These are phyloP conservation scores for Pangasius mekongensis DNA, from an alignment of 2,797 vertebrate genomes.

Conservation along the genomic window DNA sequence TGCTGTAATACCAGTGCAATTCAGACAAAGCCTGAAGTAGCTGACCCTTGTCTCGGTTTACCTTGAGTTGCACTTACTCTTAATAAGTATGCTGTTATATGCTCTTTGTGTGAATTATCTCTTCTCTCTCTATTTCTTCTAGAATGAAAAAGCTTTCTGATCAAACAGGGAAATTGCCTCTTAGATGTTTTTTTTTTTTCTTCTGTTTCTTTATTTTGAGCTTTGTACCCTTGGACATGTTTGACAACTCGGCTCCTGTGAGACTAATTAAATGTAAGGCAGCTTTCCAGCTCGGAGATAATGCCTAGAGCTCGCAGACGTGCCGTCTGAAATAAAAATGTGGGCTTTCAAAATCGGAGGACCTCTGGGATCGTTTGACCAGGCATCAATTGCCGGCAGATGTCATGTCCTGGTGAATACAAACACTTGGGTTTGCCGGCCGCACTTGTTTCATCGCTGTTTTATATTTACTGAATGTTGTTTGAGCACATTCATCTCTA, in stretches of 20 bases:
- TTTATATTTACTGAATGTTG: background rate
- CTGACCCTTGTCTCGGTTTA: background rate
- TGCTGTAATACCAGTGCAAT: background rate
- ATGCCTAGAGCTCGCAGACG: slow-evolving; percentile 23
- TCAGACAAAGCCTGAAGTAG: background rate
- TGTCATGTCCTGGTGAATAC: slow-evolving; percentile 13
- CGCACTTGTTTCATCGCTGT: background rate
- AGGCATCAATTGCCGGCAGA: slow-evolving; percentile 27
- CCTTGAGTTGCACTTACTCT: background rate
- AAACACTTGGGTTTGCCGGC: background rate
- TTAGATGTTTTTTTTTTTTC: slow-evolving; percentile 1
- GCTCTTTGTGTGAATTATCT: slow-evolving; percentile 3
- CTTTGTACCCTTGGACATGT: slow-evolving; percentile 53
- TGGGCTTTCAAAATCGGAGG: slow-evolving; percentile 31
- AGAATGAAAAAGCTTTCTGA: slow-evolving; percentile 28
- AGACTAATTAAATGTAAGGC: slow-evolving; percentile 59
- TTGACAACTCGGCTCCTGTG: slow-evolving; percentile 56
- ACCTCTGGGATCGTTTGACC: slow-evolving; percentile 45
- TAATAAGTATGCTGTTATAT: background rate
- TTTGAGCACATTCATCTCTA: background rate
- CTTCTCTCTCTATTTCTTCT: background rate
- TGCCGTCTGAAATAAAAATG: slow-evolving; percentile 36
- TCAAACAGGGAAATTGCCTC: slow-evolving; percentile 38
- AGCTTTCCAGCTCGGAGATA: slow-evolving; percentile 42
- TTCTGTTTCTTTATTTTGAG: slow-evolving; percentile 38